These are phyloP conservation scores for Albula glossodonta DNA, from an alignment of 2,113 vertebrate species.

Conservation along the genomic window DNA sequence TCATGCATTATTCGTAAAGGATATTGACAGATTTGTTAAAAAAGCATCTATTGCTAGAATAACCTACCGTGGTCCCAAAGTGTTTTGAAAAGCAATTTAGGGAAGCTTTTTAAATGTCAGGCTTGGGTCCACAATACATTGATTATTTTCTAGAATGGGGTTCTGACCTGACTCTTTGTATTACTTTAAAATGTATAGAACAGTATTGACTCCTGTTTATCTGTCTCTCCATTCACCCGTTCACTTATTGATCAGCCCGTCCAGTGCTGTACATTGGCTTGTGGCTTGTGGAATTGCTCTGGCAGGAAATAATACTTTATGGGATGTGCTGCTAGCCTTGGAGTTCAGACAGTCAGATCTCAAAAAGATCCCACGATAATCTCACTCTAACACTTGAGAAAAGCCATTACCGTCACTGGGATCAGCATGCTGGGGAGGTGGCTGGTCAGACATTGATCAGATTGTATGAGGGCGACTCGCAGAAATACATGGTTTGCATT, in stretches of 20 bases:
- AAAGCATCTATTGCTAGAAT: conserved; percentile 13
- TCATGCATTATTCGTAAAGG: too few species aligned
- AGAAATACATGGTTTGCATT: too few species aligned
- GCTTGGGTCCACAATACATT: conserved; percentile 44
- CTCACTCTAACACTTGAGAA: too few species aligned
- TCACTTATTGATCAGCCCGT: neutral
- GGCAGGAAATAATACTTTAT: too few species aligned
- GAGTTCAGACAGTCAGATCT: too few species aligned
- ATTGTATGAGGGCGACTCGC: too few species aligned
- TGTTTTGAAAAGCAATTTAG: conserved; percentile 53
- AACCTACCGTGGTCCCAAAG: conserved; percentile 36
- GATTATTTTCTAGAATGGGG: conserved; percentile 28
- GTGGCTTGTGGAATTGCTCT: neutral
- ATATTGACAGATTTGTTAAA: neutral
- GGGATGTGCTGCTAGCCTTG: too few species aligned
- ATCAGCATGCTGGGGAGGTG: too few species aligned
- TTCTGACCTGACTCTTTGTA: conserved; percentile 29
- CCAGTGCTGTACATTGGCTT: neutral
- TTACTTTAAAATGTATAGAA: conserved; percentile 9
- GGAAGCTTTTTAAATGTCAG: conserved; percentile 64
- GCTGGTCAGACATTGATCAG: too few species aligned
- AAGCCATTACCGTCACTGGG: too few species aligned
- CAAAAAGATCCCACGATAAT: too few species aligned
- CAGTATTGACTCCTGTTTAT: conserved; percentile 5
- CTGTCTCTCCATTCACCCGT: neutral